phyloP scores from a whole-genome alignment of 2,797 vertebrate genomes.

The Apogon hyalosoma region DNA sequence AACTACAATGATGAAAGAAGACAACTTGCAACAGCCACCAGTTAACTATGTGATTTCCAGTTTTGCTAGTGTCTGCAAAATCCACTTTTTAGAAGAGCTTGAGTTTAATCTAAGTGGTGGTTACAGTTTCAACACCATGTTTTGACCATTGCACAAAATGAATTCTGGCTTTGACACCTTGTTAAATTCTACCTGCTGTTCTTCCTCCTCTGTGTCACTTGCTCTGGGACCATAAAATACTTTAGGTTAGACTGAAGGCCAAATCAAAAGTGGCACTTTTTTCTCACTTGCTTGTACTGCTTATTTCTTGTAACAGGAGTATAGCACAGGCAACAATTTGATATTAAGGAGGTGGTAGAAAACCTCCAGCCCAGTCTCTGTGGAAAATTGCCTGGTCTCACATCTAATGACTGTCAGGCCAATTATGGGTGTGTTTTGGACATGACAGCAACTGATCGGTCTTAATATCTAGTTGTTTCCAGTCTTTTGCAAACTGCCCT shows the following conservation, averaged over 20 bases:
- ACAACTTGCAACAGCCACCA: background rate
- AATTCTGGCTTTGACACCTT: constrained; percentile 6
- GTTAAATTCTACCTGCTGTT: background rate
- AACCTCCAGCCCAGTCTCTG: background rate
- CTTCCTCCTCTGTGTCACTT: constrained; percentile 3
- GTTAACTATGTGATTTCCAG: background rate
- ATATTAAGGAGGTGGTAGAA: background rate
- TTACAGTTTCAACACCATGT: background rate
- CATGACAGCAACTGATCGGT: too few species aligned
- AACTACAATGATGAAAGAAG: background rate
- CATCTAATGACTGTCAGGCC: too few species aligned
- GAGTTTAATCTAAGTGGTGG: background rate
- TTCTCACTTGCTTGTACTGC: constrained; percentile 2
- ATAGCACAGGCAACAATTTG: constrained; percentile 11
- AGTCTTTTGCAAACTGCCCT: too few species aligned
- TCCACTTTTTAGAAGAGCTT: background rate
- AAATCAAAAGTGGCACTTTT: constrained; percentile 17
- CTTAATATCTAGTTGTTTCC: too few species aligned
- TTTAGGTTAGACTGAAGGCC: constrained; percentile 7
- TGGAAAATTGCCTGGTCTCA: background rate
- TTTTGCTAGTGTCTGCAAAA: background rate
- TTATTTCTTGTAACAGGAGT: constrained; percentile 28
- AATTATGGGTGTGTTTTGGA: too few species aligned
- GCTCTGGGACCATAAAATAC: constrained; percentile 11
- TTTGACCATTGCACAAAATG: background rate